Percentiles rank a stretch among this genome's conserved stretches.
These are phyloP conservation scores for Cheilosia impressa DNA, from an alignment of 2,888 invertebrate genomes.

Conservation along the genomic window DNA sequence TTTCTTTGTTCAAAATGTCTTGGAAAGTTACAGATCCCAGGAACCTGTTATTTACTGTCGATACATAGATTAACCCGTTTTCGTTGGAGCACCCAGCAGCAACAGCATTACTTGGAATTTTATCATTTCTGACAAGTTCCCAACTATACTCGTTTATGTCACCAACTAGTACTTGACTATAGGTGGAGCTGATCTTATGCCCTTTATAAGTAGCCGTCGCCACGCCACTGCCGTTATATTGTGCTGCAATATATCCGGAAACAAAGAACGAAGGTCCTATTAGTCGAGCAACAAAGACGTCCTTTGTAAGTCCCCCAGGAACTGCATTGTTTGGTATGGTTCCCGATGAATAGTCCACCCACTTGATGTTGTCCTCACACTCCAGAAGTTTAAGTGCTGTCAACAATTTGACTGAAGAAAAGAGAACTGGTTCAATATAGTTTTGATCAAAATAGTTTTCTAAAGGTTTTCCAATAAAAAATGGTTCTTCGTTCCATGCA, in stretches of 20 bases:
- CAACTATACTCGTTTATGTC: constrained; percentile 13
- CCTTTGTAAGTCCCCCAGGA: not conserved
- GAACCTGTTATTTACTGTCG: not conserved
- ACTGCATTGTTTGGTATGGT: not conserved
- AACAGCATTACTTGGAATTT: constrained; percentile 12
- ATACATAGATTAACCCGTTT: not conserved
- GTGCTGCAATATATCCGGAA: not conserved
- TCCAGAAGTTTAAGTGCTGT: not conserved
- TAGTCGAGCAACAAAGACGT: not conserved
- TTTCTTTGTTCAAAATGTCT: not conserved
- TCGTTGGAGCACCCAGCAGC: not conserved
- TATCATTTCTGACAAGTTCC: not conserved
- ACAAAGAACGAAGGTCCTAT: not conserved
- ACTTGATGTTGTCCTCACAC: not conserved
- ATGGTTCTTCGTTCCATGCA: constrained; percentile 20
- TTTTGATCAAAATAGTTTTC: no score
- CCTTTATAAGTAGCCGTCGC: not conserved
- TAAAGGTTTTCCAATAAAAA: not conserved
- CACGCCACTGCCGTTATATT: rapidly evolving
- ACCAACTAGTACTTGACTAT: constrained; percentile 13
- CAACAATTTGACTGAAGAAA: not conserved
- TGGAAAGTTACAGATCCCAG: not conserved
- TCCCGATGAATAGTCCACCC: not conserved
- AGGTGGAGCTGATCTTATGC: not conserved
- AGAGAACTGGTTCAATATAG: constrained; percentile 1